Evolutionary conservation across 2,888 invertebrate genomes (phyloP).

Genomic region (Caenorhabditis drosophilae): DNA sequence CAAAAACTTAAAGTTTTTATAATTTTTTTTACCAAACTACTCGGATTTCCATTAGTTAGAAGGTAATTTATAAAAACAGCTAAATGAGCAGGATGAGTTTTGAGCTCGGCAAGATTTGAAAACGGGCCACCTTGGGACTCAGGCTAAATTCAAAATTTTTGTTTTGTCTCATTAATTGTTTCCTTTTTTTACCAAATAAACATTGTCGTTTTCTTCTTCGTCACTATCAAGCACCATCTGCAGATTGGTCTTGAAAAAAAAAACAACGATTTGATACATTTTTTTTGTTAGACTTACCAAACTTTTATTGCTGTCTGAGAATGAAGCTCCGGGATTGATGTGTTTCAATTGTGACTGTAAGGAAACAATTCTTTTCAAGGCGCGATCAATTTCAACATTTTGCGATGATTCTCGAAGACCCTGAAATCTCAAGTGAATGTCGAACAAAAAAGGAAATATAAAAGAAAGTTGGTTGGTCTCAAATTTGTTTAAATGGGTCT

Average conservation of each 20-base stretch:
- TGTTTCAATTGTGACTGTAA: conserved; percentile 52
- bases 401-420: conserved; percentile 49
- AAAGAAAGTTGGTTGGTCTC: background rate
- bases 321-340: conserved; percentile 20
- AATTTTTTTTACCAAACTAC: conserved; percentile 74
- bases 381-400: conserved; percentile 52
- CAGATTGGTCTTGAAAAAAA: conserved; percentile 2
- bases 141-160: conserved; percentile 72
- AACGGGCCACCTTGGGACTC: conserved; percentile 86
- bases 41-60: conserved; percentile 82
- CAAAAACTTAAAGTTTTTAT: background rate
- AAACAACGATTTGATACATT: background rate
- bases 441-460: conserved; percentile 4
- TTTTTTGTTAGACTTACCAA: conserved; percentile 12
- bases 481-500: background rate
- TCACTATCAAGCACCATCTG: conserved; percentile 52
- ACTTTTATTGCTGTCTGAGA: conserved; percentile 25
- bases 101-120: conserved; percentile 81
- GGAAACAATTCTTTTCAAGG: conserved; percentile 49
- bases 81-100: conserved; percentile 86
- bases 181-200: conserved; percentile 23
- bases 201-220: conserved; percentile 38
- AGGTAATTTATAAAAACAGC: conserved; percentile 93
- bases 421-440: conserved; percentile 28
- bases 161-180: background rate